phyloP scores from a whole-genome alignment of 2,113 vertebrate genomes.

The Silurus asotus region DNA sequence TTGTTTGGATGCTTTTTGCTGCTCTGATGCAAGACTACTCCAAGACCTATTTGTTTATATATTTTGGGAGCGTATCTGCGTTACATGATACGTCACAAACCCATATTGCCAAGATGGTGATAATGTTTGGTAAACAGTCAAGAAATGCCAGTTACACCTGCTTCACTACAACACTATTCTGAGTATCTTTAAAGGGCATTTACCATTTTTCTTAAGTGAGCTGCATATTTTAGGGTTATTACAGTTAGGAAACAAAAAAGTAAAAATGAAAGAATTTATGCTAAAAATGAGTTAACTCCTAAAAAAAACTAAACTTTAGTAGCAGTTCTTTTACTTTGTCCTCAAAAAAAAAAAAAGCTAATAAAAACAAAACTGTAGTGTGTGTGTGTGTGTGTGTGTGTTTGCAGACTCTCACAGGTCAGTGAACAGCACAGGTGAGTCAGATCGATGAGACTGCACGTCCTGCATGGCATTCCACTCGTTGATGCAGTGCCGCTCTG shows the following conservation, averaged over 20 bases:
- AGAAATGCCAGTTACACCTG: not conserved
- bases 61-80: slow-evolving; percentile 14
- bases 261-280: not conserved
- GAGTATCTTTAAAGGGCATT: not conserved
- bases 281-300: too few species aligned
- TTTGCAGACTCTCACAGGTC: slow-evolving; percentile 83
- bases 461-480: slow-evolving; percentile 99
- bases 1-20: not conserved
- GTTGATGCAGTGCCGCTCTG: slow-evolving; percentile 90
- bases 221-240: not conserved
- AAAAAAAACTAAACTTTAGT: not conserved
- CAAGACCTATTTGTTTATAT: not conserved
- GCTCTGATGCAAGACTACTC: not conserved
- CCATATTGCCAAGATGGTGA: not conserved
- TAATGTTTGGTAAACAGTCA: slow-evolving; percentile 4
- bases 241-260: not conserved
- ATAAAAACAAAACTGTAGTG: not conserved
- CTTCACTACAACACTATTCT: not conserved
- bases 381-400: not conserved
- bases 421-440: slow-evolving; percentile 91
- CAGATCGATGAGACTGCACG: slow-evolving; percentile 91
- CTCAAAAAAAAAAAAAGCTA: not conserved
- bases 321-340: not conserved
- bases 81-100: not conserved
- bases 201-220: not conserved